Evolutionary conservation across 1,140 invertebrate genomes (phyloP), one percentile per base, ranked within the genome.

Genomic region (Ostrea edulis): DNA sequence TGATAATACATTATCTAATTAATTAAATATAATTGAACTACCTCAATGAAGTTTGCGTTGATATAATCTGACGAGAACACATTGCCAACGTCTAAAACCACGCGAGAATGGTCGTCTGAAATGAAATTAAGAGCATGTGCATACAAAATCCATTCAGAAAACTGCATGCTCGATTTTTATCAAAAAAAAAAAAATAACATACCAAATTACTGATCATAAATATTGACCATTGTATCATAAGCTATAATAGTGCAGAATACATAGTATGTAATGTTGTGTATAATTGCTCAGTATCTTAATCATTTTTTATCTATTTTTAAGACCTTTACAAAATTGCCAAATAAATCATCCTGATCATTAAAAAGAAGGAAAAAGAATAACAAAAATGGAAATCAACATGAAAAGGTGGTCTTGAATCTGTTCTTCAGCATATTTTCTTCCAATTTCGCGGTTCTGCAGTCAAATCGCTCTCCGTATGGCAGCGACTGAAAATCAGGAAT

Each of bases 341-440:
- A 44, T 44, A 44, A 1, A 44, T 44, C 35, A 44, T 44, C 1
- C 35, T 44, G 35, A 44, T 44, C 35, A 5, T 2, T 44, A 44
- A 44, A 44, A 44, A 44, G 35, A n/a, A n/a, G n/a, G n/a, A n/a
- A n/a, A n/a, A n/a, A n/a, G n/a, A n/a, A 44, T 44, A 44, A 71
- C 25, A 12, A 12, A 35, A 77, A 77, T 3, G 3, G 14, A 8
- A 0, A 29, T 29, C 68, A 12, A 77, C 68, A 77, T 11, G 68
- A 25, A 29, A 77, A 77, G 0, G 68, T 77, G 14, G 68, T 77
- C 29, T 77, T 77, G 22, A 77, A 77, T 77, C 68, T 77, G 29
- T 77, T 77, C 14, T 77, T 77, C 0, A 25, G 68, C 11, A 77
- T 77, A 14, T 77, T 77, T 77, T 14, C 25, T 12, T 12, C 29